Conservation (phyloP, 2,797 vertebrate genomes). For the Eulemur coronatus region DNA sequence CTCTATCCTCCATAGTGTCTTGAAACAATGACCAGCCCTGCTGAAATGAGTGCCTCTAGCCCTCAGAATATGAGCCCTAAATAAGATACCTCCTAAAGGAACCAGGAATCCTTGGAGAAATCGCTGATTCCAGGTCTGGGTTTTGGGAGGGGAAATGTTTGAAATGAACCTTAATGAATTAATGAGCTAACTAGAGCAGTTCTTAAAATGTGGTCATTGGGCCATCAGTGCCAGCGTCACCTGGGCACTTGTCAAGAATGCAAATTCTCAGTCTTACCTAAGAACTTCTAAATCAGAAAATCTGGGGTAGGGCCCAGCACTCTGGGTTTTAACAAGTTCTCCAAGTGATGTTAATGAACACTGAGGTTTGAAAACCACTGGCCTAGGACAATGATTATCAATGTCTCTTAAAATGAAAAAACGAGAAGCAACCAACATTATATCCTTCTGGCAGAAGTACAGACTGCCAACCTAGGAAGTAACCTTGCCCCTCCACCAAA, state of each 20-base stretch:
- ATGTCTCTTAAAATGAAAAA: neutral
- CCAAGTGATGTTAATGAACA: neutral
- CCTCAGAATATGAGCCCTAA: neutral
- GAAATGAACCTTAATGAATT: neutral
- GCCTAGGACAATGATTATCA: neutral
- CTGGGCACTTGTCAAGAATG: neutral
- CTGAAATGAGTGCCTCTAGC: neutral
- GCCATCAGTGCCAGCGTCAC: neutral
- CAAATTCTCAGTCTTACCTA: neutral
- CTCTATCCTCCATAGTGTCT: neutral
- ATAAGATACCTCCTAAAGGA: neutral
- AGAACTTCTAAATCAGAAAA: neutral
- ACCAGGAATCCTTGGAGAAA: neutral
- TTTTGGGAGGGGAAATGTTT: neutral
- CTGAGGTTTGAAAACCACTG: conserved; percentile 28
- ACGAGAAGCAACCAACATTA: neutral
- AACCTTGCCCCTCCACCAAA: neutral
- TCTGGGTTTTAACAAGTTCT: neutral
- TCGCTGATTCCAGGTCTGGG: neutral
- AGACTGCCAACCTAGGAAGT: neutral
- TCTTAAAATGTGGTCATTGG: neutral
- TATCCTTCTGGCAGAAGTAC: neutral
- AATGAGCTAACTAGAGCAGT: neutral
- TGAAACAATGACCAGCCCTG: neutral
- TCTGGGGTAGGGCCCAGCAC: neutral